Percentiles rank a stretch among this genome's conserved stretches.
Conservation (phyloP, 2,113 vertebrate species). For the Oxygymnocypris stewartii region DNA sequence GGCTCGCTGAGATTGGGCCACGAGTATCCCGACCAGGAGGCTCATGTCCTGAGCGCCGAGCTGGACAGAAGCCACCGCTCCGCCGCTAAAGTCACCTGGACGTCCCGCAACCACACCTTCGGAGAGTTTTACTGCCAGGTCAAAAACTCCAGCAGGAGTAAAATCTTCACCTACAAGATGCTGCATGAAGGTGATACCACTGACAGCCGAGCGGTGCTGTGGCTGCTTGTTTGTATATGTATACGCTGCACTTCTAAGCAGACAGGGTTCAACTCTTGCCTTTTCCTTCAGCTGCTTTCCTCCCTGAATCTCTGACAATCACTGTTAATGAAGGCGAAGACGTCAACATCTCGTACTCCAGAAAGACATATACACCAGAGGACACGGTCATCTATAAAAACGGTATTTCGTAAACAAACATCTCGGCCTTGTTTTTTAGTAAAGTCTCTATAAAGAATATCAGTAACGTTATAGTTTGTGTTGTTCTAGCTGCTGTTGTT, state of each 20-base stretch:
- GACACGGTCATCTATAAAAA: conserved; percentile 85
- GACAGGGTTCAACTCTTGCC: neutral
- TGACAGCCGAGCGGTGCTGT: no score
- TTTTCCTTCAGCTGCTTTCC: conserved; percentile 76
- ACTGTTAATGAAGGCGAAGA: conserved; percentile 83
- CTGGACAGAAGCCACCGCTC: conserved; percentile 73
- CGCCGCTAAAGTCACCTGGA: conserved; percentile 82
- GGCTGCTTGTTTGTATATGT: no score
- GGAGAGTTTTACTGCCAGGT: conserved; percentile 84
- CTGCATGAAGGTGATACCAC: conserved; percentile 77
- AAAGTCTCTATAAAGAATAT: no score
- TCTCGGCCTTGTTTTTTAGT: no score
- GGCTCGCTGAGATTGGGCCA: conserved; percentile 76
- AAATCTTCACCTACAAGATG: conserved; percentile 86
- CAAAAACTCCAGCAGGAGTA: conserved; percentile 74
- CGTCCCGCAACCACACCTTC: conserved; percentile 79
- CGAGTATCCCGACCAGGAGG: conserved; percentile 75
- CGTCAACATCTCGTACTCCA: conserved; percentile 79
- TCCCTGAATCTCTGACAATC: conserved; percentile 81
- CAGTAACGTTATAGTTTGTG: no score
- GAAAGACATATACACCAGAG: conserved; percentile 77
- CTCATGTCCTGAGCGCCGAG: conserved; percentile 73
- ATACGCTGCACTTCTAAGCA: no score
- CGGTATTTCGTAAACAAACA: no score
- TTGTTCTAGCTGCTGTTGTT: no score